Evolutionary conservation across 2,888 invertebrate species (phyloP), one percentile per base, ranked within the genome.

Genomic region (Dioctria linearis): DNA sequence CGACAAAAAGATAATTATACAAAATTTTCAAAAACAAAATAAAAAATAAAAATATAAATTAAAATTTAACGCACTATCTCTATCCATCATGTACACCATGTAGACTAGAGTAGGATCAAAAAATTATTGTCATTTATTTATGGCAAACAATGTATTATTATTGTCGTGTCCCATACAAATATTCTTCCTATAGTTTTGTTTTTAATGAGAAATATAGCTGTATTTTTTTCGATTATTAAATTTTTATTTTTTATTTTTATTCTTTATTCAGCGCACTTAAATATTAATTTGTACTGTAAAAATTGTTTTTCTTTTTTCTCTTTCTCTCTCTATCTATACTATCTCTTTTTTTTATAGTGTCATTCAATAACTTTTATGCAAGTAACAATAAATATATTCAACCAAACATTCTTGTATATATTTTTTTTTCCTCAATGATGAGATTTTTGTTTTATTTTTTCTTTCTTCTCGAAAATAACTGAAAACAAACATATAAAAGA

Each of bases 251-350:
- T 11, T 25, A 11, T 76, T 61, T n/a, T 75, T 25, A 9, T 39
- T 46, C 25, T 54, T 39, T 9, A 42, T 49, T 61, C 37, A 49
- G 76, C 61, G 73, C 63, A 71, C 80, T 80, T 80, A 80, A 78
- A 71, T 49, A 71, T 59, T 80, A 80, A 73, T 80, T 80, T 80
- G 80, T 80, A 80, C 80, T 80, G 80, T 80, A 66, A 66, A 78
- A 66, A 49, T 66, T 78, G 65, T 65, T 54, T 65, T 65, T 63
- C 13, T 78, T 75, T 25, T 25, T 25, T 25, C 25, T 25, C 25
- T 25, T 25, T 25, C 25, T 25, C 25, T 25, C 25, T 25, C 25
- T 25, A 25, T 25, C 25, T 25, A 25, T 63, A 39, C 39, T 9
- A 63, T 61, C 25, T 25, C 25, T 25, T 25, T 25, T 63, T 39